A percentile compares a stretch with the other conserved stretches of the same genome.
Evolutionary conservation across 2,797 vertebrate species (phyloP).

Genomic region (Esox masquinongy): DNA sequence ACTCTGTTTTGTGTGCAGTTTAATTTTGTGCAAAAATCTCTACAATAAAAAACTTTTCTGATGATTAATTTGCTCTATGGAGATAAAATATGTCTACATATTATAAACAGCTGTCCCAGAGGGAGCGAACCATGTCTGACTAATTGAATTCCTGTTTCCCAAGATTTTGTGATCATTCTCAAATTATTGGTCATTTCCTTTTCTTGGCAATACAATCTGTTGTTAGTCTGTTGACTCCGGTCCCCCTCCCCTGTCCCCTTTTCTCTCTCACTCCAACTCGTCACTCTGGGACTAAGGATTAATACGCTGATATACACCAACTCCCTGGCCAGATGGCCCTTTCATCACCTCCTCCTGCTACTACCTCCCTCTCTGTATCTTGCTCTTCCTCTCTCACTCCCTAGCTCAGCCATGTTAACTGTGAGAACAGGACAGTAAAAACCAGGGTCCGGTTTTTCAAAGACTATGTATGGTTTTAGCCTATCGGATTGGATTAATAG

Average conservation of each 20-base stretch:
- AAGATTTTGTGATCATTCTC: neutral
- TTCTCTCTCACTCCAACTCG: slow-evolving; percentile 40
- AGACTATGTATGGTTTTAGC: too few species aligned
- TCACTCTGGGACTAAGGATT: slow-evolving; percentile 52
- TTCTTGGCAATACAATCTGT: slow-evolving; percentile 10
- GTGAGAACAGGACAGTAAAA: slow-evolving; percentile 40
- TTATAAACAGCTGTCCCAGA: neutral
- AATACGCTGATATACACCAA: slow-evolving; percentile 64
- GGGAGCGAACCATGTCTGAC: neutral
- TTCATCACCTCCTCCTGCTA: slow-evolving; percentile 58
- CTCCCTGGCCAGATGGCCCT: slow-evolving; percentile 56
- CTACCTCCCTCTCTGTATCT: slow-evolving; percentile 16
- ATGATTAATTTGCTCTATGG: neutral
- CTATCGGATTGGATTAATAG: too few species aligned
- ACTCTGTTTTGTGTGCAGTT: neutral
- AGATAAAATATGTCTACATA: neutral
- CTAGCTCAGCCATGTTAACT: slow-evolving; percentile 11
- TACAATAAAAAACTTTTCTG: neutral
- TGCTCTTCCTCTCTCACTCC: slow-evolving; percentile 7
- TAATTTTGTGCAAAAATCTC: neutral
- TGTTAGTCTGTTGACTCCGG: slow-evolving; percentile 19
- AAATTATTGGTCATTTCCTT: slow-evolving; percentile 17
- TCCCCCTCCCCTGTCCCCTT: slow-evolving; percentile 40
- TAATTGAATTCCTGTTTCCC: neutral
- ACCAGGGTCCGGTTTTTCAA: slow-evolving; percentile 7